Percentiles rank a stretch among this genome's conserved stretches.
Evolutionary conservation across 2,113 vertebrate genomes (phyloP).

Genomic region (Glaucomys volans): DNA sequence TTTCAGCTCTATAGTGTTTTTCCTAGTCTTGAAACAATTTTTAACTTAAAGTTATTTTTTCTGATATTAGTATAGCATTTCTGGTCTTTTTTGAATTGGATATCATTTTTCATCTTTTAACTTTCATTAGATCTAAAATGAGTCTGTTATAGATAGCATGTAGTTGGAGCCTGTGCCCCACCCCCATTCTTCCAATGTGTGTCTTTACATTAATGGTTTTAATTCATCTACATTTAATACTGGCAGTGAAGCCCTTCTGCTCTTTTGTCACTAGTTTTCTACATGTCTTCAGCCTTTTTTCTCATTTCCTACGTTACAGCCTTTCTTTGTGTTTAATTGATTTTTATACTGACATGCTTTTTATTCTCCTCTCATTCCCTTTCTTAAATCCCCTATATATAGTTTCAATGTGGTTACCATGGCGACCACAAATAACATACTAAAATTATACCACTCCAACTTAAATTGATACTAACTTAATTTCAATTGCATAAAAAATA

Average conservation of each 20-base stretch:
- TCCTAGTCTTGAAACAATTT: not conserved
- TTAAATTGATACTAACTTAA: not conserved
- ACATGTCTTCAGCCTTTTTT: not conserved
- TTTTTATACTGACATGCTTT: not conserved
- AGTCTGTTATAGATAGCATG: not conserved
- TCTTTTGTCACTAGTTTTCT: not conserved
- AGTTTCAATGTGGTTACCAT: not conserved
- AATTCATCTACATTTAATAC: not conserved
- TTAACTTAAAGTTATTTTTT: not conserved
- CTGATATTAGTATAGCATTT: not conserved
- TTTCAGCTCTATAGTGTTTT: not conserved
- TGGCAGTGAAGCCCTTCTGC: not conserved
- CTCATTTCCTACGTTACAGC: not conserved
- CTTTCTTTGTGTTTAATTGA: not conserved
- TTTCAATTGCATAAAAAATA: not conserved
- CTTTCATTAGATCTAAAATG: not conserved
- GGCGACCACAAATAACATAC: not conserved
- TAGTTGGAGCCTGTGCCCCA: not conserved
- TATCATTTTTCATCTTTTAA: not conserved
- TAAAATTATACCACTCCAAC: not conserved
- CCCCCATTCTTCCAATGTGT: not conserved
- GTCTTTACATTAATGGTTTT: not conserved
- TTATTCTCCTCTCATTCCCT: not conserved
- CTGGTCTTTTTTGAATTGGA: not conserved
- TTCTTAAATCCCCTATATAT: not conserved